Base-by-base conservation (phyloP, 2,888 invertebrate species). In the Ptychoptera albimana region DNA sequence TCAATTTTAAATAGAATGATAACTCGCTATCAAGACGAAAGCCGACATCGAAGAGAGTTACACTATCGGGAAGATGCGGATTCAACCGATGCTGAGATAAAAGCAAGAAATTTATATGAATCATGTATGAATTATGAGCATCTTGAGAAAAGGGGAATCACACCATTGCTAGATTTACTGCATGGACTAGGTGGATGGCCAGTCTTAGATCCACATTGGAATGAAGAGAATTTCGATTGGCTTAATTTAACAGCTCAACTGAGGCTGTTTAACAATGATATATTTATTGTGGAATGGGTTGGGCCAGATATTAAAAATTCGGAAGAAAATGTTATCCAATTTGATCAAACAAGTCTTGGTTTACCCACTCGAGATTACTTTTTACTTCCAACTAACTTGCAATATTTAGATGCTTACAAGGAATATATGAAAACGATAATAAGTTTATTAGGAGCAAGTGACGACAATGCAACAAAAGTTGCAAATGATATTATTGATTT, bases 291-390 rank as follows among this genome's bases (percentile, higher is more conserved):
- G 0, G 79, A 86, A 59, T 86, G 85, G 82, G 86, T 93, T 36
- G 89, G 88, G 10, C 86, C 92, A 0, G 93, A 96, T 60, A 88
- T 93, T 46, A 88, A 88, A 60, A 87, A 93, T 62, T 91, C 93
- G 7, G 82, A 87, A 55, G 79, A 83, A 56, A 87, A 91, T 62
- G 79, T 93, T 8, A 82, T 94, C 48, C 74, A 91, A 71, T 77
- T 94, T 54, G 92, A 94, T 64, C 92, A 93, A 65, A 85, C 89
- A 0, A 80, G 79, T 42, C 67, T 91, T 53, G 79, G 83, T 23
- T 65, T 84, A 44, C 83, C 83, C 13, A 77, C 81, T 1, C 69
- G 80, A 42, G 82, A 82, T 51, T 83, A 82, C 62, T 94, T 76
- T 70, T 76, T 73, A 57, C 80, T 78, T 60, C 72, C 71, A 55